Base-by-base conservation (phyloP, 2,113 vertebrate species). In the Podarcis cretensis region DNA sequence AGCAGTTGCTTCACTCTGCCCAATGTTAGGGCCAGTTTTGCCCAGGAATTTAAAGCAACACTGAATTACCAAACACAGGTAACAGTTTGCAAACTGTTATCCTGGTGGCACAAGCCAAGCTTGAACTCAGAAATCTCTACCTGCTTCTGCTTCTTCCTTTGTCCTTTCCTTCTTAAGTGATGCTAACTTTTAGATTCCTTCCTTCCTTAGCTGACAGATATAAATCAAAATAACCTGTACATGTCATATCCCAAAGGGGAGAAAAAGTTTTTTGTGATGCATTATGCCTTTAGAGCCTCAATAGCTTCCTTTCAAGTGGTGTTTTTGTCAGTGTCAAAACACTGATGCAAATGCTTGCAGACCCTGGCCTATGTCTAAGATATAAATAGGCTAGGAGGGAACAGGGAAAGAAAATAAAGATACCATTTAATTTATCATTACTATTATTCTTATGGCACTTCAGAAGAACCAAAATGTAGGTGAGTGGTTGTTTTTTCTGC, bases 211-310 rank as follows among this genome's bases (percentile, higher is more conserved):
- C 89, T 71, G 89, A 91, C 69, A 93, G 94, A 93, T 92, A 93
- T 95, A 95, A 95, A 96, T 96, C 95, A 96, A 94, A 93, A 89
- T 91, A 93, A 95, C 90, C 87, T 89, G 88, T 90, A 94, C 63
- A 93, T 86, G 66, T 91, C n/a, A 66, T 69, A 78, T 86, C 86
- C 86, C 88, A 87, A 80, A 81, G 71, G 83, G 89, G 18, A 90
- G 92, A 92, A 91, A 86, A 90, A 69, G 16, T 69, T 83, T 65
- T 94, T 92, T 90, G 84, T 90, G 94, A 94, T 93, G 21, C 54
- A 84, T 37, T 54, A 89, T 85, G 87, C 76, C 92, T 92, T 30
- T 63, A 65, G 77, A 93, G 84, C 87, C 73, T 93, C 86, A 59
- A 91, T 77, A 90, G 93, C 57, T 87, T 94, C 89, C 89, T 68